Percentiles rank a stretch among this genome's conserved stretches.
Conservation (phyloP, 2,797 vertebrate genomes). For the Pelobates cultripes region DNA sequence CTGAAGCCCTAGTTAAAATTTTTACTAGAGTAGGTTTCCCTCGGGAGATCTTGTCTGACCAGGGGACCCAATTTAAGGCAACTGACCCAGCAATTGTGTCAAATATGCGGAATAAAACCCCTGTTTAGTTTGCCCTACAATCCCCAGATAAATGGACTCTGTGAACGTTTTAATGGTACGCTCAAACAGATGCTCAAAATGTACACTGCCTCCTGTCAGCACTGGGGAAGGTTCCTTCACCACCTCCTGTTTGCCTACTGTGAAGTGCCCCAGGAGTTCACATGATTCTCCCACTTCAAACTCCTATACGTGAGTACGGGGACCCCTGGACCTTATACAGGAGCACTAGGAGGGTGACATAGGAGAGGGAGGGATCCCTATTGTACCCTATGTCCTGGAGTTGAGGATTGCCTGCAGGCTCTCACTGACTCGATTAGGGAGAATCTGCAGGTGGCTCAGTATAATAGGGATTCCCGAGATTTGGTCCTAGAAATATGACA, state of each 20-base stretch:
- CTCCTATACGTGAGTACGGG: background rate
- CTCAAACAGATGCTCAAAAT: background rate
- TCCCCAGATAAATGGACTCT: background rate
- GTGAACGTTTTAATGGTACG: background rate
- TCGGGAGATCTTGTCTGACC: background rate
- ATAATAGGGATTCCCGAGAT: background rate
- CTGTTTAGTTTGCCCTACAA: background rate
- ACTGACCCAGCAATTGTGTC: background rate
- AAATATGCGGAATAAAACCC: background rate
- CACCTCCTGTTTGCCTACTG: background rate
- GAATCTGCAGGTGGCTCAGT: background rate
- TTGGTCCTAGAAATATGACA: background rate
- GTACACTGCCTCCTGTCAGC: background rate
- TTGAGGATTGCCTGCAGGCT: background rate
- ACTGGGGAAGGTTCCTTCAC: background rate
- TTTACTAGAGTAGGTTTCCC: background rate
- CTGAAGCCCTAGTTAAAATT: background rate
- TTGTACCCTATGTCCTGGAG: background rate
- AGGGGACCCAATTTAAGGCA: background rate
- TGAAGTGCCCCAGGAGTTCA: background rate
- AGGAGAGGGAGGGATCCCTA: background rate
- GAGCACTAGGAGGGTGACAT: background rate
- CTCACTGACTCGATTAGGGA: background rate
- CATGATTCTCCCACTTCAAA: background rate
- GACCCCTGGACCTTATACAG: too few relatives aligned